Conservation (phyloP, 1,140 invertebrate genomes). For the Macrosteles quadrilineatus region DNA sequence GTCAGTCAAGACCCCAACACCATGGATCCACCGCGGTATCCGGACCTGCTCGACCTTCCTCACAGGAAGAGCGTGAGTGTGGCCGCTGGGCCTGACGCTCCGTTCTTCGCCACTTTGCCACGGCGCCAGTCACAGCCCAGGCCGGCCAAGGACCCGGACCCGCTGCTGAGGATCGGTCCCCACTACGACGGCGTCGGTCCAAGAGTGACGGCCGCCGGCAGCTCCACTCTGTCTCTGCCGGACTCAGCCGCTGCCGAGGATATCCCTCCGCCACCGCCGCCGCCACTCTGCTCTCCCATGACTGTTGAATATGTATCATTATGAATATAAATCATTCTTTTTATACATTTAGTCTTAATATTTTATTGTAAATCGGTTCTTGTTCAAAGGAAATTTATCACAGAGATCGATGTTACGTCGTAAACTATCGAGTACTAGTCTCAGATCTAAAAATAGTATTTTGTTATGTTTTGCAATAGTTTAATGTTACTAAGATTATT, state of each 20-base stretch:
- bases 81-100: conserved; percentile 46
- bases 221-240: conserved; percentile 76
- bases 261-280: conserved; percentile 55
- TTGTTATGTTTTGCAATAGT: conserved; percentile 4
- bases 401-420: background rate
- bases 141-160: conserved; percentile 26
- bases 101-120: conserved; percentile 59
- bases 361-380: background rate
- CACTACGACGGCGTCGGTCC: conserved; percentile 89
- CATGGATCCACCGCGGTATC: conserved; percentile 54
- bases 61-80: conserved; percentile 56
- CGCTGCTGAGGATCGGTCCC: conserved; percentile 47
- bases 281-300: conserved; percentile 53
- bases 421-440: background rate
- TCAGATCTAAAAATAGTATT: background rate
- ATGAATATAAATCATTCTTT: conserved; percentile 30
- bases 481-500: background rate
- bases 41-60: conserved; percentile 73
- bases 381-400: background rate
- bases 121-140: conserved; percentile 45
- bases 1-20: conserved; percentile 63
- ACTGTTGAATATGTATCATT: conserved; percentile 47
- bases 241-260: conserved; percentile 56
- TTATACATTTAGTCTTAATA: background rate
- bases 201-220: conserved; percentile 80